Percentiles rank a stretch among this genome's conserved stretches.
Conservation (phyloP, 2,888 invertebrate genomes). For the Emesis furor region DNA sequence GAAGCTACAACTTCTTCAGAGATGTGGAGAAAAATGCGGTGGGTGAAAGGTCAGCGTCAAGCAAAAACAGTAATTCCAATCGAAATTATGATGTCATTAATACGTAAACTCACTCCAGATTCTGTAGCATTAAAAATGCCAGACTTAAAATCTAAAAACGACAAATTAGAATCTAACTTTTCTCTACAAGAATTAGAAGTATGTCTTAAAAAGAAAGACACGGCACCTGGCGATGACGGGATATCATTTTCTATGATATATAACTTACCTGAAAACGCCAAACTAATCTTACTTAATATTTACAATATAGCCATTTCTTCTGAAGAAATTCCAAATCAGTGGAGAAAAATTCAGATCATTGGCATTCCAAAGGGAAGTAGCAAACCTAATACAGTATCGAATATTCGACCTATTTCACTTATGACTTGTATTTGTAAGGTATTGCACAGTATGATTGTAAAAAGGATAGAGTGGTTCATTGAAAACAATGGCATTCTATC, state of each 20-base stretch:
- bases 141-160: background rate
- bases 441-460: conserved; percentile 32
- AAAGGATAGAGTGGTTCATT: conserved; percentile 25
- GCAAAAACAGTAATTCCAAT: conserved; percentile 7
- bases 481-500: background rate
- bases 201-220: background rate
- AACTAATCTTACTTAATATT: background rate
- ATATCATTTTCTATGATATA: background rate
- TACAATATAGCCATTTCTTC: background rate
- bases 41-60: background rate
- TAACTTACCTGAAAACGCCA: background rate
- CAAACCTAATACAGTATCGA: conserved; percentile 1
- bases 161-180: background rate
- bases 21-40: too few species aligned
- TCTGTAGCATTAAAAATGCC: background rate
- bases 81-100: conserved; percentile 3
- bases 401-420: conserved; percentile 31
- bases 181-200: background rate
- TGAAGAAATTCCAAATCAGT: background rate
- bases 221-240: background rate
- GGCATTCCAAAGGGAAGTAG: conserved; percentile 3
- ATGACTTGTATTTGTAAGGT: conserved; percentile 25
- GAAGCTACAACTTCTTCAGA: too few species aligned
- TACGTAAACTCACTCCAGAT: background rate
- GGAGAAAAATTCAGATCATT: conserved; percentile 16